Conservation (phyloP, 2,113 vertebrate species). For the Siniperca chuatsi region DNA sequence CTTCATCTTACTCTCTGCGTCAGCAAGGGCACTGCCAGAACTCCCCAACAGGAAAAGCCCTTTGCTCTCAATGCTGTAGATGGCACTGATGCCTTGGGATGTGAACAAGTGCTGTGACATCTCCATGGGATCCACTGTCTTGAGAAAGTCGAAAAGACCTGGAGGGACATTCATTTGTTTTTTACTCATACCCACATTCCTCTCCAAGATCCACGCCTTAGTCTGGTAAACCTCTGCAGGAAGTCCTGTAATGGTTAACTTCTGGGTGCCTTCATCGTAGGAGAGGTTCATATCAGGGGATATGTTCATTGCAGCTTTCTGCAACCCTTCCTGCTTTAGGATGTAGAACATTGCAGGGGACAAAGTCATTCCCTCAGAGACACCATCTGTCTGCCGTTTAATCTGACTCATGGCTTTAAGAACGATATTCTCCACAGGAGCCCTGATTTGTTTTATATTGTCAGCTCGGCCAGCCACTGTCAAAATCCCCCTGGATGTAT, state of each 20-base stretch:
- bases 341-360: slow-evolving; percentile 76
- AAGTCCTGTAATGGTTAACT: slow-evolving; percentile 83
- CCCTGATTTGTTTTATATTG: slow-evolving; percentile 67
- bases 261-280: slow-evolving; percentile 72
- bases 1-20: slow-evolving; percentile 85
- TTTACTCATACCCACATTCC: slow-evolving; percentile 56
- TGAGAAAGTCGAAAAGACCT: slow-evolving; percentile 83
- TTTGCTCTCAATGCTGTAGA: slow-evolving; percentile 77
- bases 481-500: slow-evolving; percentile 53
- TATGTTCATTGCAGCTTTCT: slow-evolving; percentile 49
- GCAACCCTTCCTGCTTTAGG: slow-evolving; percentile 78
- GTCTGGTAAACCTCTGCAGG: slow-evolving; percentile 77
- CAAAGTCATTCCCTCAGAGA: slow-evolving; percentile 76
- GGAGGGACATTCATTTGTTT: slow-evolving; percentile 65
- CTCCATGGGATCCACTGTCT: slow-evolving; percentile 67
- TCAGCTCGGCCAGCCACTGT: slow-evolving; percentile 83
- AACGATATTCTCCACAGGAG: slow-evolving; percentile 70
- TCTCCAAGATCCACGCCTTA: slow-evolving; percentile 85
- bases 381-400: slow-evolving; percentile 76
- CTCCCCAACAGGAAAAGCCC: slow-evolving; percentile 77
- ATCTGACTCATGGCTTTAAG: slow-evolving; percentile 68
- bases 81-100: slow-evolving; percentile 80
- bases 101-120: slow-evolving; percentile 84
- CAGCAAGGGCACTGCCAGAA: slow-evolving; percentile 68
- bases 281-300: slow-evolving; percentile 77